Percentiles rank a stretch among this genome's conserved stretches.
Conservation (phyloP, 2,113 vertebrate genomes). For the Neopipo cinnamomea region DNA sequence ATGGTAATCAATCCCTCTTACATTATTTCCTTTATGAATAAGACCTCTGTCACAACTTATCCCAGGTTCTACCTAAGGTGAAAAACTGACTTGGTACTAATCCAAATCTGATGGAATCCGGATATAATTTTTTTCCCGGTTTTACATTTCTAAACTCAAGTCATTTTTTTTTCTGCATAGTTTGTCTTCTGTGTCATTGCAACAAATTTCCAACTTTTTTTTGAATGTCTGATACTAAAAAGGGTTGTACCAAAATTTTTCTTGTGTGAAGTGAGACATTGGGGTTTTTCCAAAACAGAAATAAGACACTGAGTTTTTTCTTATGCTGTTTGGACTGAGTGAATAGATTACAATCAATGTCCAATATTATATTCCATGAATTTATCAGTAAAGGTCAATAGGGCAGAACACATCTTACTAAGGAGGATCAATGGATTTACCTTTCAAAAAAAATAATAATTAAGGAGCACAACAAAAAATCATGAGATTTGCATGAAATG, state of each 20-base stretch:
- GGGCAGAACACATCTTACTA: not conserved
- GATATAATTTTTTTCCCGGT: not conserved
- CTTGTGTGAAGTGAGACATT: not conserved
- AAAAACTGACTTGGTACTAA: not conserved
- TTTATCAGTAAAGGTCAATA: not conserved
- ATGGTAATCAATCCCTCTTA: not conserved
- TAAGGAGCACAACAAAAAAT: not conserved
- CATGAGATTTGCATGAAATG: not conserved
- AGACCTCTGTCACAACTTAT: not conserved
- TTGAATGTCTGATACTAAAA: not conserved
- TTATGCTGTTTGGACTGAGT: not conserved
- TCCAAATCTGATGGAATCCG: not conserved
- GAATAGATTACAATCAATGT: not conserved
- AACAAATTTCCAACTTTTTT: not conserved
- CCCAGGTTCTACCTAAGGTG: not conserved
- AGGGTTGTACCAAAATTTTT: not conserved
- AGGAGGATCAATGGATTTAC: not conserved
- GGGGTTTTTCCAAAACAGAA: not conserved
- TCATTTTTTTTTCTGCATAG: not conserved
- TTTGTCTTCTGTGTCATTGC: not conserved
- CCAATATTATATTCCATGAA: not conserved
- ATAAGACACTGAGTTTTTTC: not conserved
- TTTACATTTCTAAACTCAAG: not conserved
- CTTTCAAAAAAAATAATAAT: not conserved
- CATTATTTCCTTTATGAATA: not conserved